These are phyloP conservation scores for Camponotus floridanus DNA, from an alignment of 1,140 invertebrate species.

Conservation along the genomic window DNA sequence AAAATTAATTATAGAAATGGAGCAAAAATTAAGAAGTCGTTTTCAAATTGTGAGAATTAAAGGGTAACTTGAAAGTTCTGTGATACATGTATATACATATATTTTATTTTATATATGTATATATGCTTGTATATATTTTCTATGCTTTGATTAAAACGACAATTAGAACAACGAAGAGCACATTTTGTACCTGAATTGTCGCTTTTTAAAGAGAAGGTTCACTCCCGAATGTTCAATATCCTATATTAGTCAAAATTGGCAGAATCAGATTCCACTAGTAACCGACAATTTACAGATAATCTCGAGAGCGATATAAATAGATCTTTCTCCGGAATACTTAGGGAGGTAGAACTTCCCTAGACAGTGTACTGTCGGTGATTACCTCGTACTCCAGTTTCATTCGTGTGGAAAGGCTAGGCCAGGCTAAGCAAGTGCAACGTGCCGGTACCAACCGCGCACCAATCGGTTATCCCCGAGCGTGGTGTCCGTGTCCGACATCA, in stretches of 20 bases:
- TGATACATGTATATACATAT: background rate
- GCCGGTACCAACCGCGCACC: constrained; percentile 27
- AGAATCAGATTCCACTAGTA: constrained; percentile 1
- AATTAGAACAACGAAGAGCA: background rate
- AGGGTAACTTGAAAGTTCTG: background rate
- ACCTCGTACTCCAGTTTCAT: constrained; percentile 22
- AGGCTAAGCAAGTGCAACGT: background rate
- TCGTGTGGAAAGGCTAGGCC: background rate
- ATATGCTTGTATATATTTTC: background rate
- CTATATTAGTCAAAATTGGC: background rate
- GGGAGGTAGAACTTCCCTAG: background rate
- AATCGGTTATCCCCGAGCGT: constrained; percentile 65
- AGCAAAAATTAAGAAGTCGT: background rate
- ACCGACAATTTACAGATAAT: background rate
- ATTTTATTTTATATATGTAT: background rate
- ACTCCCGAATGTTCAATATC: background rate
- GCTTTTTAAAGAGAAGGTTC: background rate
- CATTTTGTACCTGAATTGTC: background rate
- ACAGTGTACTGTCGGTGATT: background rate
- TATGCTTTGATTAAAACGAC: background rate
- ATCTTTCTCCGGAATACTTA: background rate
- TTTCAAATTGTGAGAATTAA: background rate
- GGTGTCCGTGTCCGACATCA: constrained; percentile 63
- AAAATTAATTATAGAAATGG: constrained; percentile 1
- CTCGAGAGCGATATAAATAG: constrained; percentile 15